Conservation (phyloP, 2,113 vertebrate species). For the Pteruthius melanotis region DNA sequence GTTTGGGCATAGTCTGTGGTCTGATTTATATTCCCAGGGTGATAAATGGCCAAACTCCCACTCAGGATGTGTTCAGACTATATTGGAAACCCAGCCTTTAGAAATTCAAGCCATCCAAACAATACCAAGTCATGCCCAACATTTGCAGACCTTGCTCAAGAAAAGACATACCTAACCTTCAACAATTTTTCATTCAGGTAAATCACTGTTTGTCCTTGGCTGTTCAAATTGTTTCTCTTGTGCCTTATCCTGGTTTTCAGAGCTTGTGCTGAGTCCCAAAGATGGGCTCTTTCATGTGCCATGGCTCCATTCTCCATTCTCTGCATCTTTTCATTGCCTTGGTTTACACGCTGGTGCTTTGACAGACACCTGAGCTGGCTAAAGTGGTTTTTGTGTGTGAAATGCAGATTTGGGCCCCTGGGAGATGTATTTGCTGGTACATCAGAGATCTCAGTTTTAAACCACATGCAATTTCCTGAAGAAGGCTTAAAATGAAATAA, state of each 20-base stretch:
- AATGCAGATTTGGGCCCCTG: not conserved
- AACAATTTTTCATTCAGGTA: not conserved
- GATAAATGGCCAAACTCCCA: not conserved
- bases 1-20: not conserved
- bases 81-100: not conserved
- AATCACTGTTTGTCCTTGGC: not conserved
- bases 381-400: not conserved
- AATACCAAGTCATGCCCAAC: not conserved
- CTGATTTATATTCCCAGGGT: not conserved
- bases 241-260: not conserved
- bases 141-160: not conserved
- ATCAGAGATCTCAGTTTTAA: constrained; percentile 14
- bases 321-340: not conserved
- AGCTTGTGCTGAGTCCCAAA: not conserved
- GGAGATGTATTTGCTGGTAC: not conserved
- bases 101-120: not conserved
- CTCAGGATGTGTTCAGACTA: not conserved
- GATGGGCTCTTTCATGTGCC: not conserved
- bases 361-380: not conserved
- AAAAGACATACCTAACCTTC: not conserved
- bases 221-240: not conserved
- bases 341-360: not conserved
- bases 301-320: not conserved
- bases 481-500: constrained; percentile 9
- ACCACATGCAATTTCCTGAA: constrained; percentile 27